Evolutionary conservation across 2,888 invertebrate species (phyloP).

Genomic region (Dermolepida albohirtum): DNA sequence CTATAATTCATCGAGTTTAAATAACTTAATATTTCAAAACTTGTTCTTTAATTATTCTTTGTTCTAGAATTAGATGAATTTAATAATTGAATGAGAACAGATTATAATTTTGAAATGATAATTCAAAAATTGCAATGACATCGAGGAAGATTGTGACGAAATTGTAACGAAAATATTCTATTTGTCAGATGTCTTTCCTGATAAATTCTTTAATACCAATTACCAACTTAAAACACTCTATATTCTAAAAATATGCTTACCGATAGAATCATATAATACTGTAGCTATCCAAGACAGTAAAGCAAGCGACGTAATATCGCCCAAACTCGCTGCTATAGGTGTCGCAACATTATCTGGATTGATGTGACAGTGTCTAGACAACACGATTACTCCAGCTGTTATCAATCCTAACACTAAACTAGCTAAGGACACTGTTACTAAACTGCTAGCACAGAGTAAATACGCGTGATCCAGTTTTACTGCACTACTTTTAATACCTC

Average conservation of each 20-base stretch:
- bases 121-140: no score
- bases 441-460: conserved; percentile 78
- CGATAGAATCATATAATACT: conserved; percentile 70
- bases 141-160: no score
- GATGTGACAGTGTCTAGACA: conserved; percentile 76
- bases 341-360: conserved; percentile 87
- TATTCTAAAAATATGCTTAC: conserved; percentile 56
- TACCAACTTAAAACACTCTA: no score
- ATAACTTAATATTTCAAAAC: no score
- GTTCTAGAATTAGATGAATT: no score
- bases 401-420: conserved; percentile 78
- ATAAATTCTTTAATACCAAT: no score
- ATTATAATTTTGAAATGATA: no score
- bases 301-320: conserved; percentile 79
- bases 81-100: no score
- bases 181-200: no score
- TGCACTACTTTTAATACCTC: conserved; percentile 72
- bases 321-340: conserved; percentile 84
- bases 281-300: conserved; percentile 72
- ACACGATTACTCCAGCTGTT: conserved; percentile 78
- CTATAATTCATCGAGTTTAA: no score
- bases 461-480: conserved; percentile 76
- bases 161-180: no score
- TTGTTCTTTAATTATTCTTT: no score
- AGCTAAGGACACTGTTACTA: conserved; percentile 81